Evolutionary conservation across 2,888 invertebrate species (phyloP).

Genomic region (Orthonevra nobilis): DNA sequence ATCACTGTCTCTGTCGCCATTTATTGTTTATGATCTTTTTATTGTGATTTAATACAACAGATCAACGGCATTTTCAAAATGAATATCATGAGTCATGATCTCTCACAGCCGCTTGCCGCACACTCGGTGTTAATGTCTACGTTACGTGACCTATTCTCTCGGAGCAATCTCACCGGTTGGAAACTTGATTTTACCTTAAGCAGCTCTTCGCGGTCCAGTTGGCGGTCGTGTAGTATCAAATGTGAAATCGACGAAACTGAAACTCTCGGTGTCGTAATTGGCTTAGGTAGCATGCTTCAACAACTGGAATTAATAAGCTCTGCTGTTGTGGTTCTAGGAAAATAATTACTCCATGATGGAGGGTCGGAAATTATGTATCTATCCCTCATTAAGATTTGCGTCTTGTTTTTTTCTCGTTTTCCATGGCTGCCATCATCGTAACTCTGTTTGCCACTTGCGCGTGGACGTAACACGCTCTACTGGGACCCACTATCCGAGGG

Average conservation of each 20-base stretch:
- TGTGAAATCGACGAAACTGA: conserved; percentile 33
- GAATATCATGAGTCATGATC: conserved; percentile 25
- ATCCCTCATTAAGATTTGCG: conserved; percentile 9
- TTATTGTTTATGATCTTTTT: conserved; percentile 4
- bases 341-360: conserved; percentile 1
- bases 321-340: conserved; percentile 9
- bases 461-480: conserved; percentile 16
- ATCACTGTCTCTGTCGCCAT: background rate
- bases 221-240: conserved; percentile 14
- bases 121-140: background rate
- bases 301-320: conserved; percentile 32
- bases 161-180: conserved; percentile 1
- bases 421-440: conserved; percentile 13
- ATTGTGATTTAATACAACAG: too few species aligned
- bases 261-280: conserved; percentile 23
- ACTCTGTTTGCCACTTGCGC: conserved; percentile 25
- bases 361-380: background rate
- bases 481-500: background rate
- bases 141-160: conserved; percentile 36
- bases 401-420: conserved; percentile 12
- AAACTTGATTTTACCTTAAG: conserved; percentile 14
- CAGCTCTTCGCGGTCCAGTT: conserved; percentile 4
- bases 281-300: conserved; percentile 4
- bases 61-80: conserved; percentile 5
- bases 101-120: conserved; percentile 15